phyloP scores from a whole-genome alignment of 2,797 vertebrate genomes.

The Nyctibius grandis region DNA sequence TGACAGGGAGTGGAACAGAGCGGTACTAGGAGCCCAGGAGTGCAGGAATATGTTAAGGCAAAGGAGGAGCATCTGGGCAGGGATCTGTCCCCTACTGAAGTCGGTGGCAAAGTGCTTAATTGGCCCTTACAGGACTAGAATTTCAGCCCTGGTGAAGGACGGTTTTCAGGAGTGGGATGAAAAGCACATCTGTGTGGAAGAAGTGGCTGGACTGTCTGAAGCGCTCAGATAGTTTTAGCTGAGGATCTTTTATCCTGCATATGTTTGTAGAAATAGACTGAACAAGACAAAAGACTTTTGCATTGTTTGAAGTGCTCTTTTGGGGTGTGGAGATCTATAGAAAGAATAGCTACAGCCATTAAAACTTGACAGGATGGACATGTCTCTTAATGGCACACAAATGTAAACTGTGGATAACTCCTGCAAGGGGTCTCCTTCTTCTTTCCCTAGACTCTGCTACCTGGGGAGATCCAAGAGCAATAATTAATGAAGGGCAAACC shows the following conservation, averaged over 20 bases:
- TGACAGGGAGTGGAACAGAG: background rate
- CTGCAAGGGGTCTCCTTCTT: background rate
- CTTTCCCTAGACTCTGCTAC: background rate
- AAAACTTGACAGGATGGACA: background rate
- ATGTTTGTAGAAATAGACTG: background rate
- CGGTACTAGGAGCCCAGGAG: background rate
- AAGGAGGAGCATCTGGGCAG: conserved; percentile 14
- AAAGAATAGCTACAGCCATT: background rate
- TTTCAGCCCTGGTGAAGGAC: background rate
- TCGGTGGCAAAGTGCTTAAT: background rate
- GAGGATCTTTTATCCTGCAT: background rate
- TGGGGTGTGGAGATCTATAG: background rate
- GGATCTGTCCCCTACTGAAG: background rate
- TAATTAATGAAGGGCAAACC: background rate
- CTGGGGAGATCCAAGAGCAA: background rate
- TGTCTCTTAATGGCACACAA: background rate
- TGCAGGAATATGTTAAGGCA: conserved; percentile 1
- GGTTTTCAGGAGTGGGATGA: background rate
- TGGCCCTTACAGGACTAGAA: background rate
- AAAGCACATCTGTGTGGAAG: background rate
- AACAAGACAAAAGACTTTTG: background rate
- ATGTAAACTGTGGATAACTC: background rate
- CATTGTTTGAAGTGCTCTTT: background rate
- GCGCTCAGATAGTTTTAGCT: background rate
- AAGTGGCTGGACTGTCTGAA: background rate